Conservation (phyloP, 1,140 invertebrate genomes). For the Xylocopa sonorina region DNA sequence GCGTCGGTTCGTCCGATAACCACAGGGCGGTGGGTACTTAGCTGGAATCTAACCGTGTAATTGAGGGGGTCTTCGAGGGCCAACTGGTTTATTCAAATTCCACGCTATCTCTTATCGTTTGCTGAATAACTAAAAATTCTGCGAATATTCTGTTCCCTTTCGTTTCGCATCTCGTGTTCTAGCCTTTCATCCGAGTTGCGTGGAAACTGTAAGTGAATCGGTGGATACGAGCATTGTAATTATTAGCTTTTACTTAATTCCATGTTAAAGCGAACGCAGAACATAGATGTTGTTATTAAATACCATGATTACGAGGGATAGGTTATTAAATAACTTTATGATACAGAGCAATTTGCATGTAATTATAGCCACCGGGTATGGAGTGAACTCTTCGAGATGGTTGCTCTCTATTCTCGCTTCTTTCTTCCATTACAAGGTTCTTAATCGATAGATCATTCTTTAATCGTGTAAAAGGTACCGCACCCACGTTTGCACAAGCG, state of each 20-base stretch:
- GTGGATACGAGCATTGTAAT: not conserved
- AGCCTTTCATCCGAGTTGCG: not conserved
- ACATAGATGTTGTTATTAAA: not conserved
- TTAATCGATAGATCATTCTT: not conserved
- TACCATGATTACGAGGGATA: not conserved
- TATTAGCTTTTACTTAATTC: not conserved
- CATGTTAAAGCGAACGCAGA: not conserved
- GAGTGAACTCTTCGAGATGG: not conserved
- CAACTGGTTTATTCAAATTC: not conserved
- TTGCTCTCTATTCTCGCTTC: not conserved
- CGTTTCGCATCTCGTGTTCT: too few relatives aligned
- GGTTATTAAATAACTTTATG: conserved; percentile 1
- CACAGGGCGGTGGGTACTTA: not conserved
- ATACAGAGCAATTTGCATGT: not conserved
- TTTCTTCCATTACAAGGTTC: not conserved
- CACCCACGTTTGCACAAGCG: too few relatives aligned
- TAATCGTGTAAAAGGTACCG: too few relatives aligned
- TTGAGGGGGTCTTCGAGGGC: not conserved
- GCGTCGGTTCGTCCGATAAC: not conserved
- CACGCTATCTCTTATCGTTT: too few relatives aligned
- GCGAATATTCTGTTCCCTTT: not conserved
- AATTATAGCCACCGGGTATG: not conserved
- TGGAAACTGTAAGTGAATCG: not conserved
- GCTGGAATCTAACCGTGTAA: not conserved
- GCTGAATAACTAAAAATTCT: too few relatives aligned